Percentiles rank a stretch among this genome's conserved stretches.
Evolutionary conservation across 2,113 vertebrate genomes (phyloP).

Genomic region (Crotalus helleri): DNA sequence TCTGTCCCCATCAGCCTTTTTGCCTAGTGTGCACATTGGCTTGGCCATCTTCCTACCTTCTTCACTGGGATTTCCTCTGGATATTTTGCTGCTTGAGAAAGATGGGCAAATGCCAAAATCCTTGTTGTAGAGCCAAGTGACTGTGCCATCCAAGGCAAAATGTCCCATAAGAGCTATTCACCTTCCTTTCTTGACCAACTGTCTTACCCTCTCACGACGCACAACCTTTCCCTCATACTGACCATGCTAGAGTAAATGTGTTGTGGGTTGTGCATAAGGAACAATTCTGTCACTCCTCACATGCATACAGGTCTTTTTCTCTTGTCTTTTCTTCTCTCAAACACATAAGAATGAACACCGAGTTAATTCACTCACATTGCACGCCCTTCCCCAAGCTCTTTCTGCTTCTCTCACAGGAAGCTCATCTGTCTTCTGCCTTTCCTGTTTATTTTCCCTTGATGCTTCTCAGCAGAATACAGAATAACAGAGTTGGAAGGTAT

Average conservation of each 20-base stretch:
- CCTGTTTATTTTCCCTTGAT: neutral
- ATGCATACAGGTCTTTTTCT: too few species aligned
- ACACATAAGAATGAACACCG: too few species aligned
- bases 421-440: neutral
- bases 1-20: neutral
- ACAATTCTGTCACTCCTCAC: neutral
- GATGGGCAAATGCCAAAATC: neutral
- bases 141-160: neutral
- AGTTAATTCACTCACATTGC: neutral
- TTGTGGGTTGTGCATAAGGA: neutral
- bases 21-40: neutral
- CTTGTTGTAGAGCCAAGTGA: neutral
- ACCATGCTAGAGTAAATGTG: neutral
- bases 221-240: neutral
- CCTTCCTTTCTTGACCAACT: neutral
- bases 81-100: neutral
- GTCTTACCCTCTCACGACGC: neutral
- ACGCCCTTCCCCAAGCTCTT: neutral
- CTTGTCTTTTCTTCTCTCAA: too few species aligned
- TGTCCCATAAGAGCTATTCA: too few species aligned
- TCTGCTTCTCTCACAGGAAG: neutral
- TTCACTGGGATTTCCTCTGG: rapidly evolving
- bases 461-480: neutral
- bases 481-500: too few species aligned
- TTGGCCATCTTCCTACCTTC: neutral